phyloP scores from a whole-genome alignment of 2,888 invertebrate species.

The Pristionchus maxplancki region DNA sequence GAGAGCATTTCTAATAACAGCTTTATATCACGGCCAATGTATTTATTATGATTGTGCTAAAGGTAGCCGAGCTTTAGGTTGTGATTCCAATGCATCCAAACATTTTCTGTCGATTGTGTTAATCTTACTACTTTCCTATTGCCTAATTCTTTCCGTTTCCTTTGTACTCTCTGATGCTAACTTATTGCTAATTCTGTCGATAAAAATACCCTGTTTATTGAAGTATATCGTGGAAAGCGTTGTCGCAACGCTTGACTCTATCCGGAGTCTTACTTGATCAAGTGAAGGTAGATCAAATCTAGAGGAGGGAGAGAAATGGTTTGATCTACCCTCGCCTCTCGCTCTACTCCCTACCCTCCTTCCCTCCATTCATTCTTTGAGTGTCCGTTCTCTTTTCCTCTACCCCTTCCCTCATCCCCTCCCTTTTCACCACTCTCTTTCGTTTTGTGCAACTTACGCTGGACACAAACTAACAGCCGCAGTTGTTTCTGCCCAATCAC shows the following conservation, averaged over 20 bases:
- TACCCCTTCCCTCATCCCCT: not conserved
- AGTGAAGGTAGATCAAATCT: not conserved
- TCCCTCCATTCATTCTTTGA: not conserved
- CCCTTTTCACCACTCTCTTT: not conserved
- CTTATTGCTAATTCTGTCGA: conserved; percentile 9
- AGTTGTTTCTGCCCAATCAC: not conserved
- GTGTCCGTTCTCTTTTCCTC: conserved; percentile 35
- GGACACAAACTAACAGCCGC: conserved; percentile 39
- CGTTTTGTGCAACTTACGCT: not conserved
- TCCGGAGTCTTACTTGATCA: not conserved
- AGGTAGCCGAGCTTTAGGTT: conserved; percentile 22
- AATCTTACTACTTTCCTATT: conserved; percentile 29
- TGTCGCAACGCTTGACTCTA: conserved; percentile 20
- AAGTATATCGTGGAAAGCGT: not conserved
- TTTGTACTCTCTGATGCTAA: not conserved
- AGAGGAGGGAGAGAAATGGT: not conserved
- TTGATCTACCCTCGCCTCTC: conserved; percentile 12
- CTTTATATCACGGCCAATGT: not conserved
- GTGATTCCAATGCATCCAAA: not conserved
- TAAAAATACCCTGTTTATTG: not conserved
- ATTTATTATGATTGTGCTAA: conserved; percentile 10
- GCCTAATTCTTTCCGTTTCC: not conserved
- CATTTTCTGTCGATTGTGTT: conserved; percentile 24
- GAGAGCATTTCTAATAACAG: conserved; percentile 8
- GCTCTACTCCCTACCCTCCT: not conserved